Base-by-base conservation (phyloP, 1,140 invertebrate species). In the Babylonia areolata region DNA sequence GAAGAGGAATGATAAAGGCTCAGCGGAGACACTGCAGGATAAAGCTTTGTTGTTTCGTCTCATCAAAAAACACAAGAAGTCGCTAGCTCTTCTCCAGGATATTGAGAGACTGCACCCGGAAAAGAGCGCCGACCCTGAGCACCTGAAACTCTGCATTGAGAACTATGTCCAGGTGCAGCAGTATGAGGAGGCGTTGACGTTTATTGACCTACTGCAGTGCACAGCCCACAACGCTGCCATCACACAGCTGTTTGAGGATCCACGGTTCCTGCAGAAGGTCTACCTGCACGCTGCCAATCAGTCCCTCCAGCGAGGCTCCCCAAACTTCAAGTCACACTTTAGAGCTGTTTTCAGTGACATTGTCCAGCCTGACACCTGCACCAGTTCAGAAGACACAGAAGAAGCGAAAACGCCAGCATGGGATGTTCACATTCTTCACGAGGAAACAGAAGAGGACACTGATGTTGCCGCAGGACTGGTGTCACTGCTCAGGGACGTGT, bases 91-190 rank as follows among this genome's bases (percentile, higher is more conserved):
- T 40, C 35, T 82, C 12, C 51, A 69, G 3, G 81, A 82, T 12
- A 58, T 82, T 54, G 20, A 71, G 37, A 20, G 0, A 12, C 31
- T 82, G 17, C 11, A 51, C n/a, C 54, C 81, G 9, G 6, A 82
- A 20, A 40, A 69, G 33, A 1, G 33, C 31, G 37, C 39, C 33
- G 81, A 82, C 54, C 81, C 81, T 23, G 33, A 69, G 33, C 33
- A 58, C 71, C 35, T 82, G 37, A 82, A 82, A 82, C 51, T 82
- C 2, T 69, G 54, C 39, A 71, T 82, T 35, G 81, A 82, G 37
- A 82, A 82, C 58, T 82, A 82, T 35, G 58, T 69, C 2, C 54
- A 64, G 17, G 20, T 69, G 20, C 31, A 40, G 39, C 46, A 71
- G 33, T 82, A 69, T 33, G 54, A 82, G n/a, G 23, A 58, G 33